Conservation (phyloP, 1,140 invertebrate species). For the Zophobas atratus region DNA sequence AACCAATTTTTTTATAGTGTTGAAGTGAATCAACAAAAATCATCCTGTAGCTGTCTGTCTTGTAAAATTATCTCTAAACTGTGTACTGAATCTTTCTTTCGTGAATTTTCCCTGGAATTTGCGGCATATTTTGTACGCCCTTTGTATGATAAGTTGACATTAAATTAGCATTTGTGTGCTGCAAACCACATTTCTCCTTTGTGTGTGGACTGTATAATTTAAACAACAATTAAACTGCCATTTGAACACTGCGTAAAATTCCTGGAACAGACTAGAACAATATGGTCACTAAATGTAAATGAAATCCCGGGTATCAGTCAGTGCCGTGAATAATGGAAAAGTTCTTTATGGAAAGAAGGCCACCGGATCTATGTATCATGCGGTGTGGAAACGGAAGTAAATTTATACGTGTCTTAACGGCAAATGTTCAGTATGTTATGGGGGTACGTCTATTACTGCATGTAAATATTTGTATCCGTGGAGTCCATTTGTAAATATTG, state of each 20-base stretch:
- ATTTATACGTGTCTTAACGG: slow-evolving; percentile 44
- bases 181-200: not conserved
- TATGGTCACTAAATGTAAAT: slow-evolving; percentile 22
- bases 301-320: not conserved
- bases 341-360: slow-evolving; percentile 29
- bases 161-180: no score
- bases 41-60: no score
- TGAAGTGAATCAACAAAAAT: no score
- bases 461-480: slow-evolving; percentile 37
- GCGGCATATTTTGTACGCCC: no score
- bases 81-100: no score
- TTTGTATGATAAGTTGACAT: no score
- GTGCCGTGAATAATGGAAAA: slow-evolving; percentile 4
- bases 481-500: slow-evolving; percentile 16
- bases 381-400: slow-evolving; percentile 34
- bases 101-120: no score
- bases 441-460: slow-evolving; percentile 22
- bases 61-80: no score
- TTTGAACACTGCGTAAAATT: not conserved
- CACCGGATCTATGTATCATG: slow-evolving; percentile 36
- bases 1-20: no score
- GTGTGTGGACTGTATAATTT: not conserved
- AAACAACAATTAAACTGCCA: no score
- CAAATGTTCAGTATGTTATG: slow-evolving; percentile 41
- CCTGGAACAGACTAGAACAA: not conserved